Conservation (phyloP, 1,140 invertebrate species). For the Bemisia tabaci region DNA sequence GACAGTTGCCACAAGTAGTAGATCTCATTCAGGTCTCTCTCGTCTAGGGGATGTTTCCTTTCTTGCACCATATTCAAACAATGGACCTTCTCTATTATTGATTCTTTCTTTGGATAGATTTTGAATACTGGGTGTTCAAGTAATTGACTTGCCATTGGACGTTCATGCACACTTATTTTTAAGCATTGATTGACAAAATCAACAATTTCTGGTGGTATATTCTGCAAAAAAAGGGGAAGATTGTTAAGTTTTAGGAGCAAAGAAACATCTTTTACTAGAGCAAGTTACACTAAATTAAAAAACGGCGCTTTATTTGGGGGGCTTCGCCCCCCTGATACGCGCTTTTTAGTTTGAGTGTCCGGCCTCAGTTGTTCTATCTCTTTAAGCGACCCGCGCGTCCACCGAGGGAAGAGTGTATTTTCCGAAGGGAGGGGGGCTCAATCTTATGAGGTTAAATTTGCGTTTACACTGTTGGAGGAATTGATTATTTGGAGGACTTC, state of each 20-base stretch:
- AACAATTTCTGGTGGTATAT: slow-evolving; percentile 41
- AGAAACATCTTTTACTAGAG: slow-evolving; percentile 1
- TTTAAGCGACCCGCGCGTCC: no score
- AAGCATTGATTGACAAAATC: slow-evolving; percentile 53
- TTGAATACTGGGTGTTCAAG: slow-evolving; percentile 27
- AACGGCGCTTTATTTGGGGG: no score
- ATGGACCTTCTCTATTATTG: not conserved
- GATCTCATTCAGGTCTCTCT: slow-evolving; percentile 57
- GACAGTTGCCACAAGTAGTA: slow-evolving; percentile 93
- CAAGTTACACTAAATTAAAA: no score
- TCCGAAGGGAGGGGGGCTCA: no score
- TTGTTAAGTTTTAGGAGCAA: slow-evolving; percentile 11
- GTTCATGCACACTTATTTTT: slow-evolving; percentile 44
- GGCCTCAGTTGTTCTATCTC: no score
- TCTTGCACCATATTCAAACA: slow-evolving; percentile 2
- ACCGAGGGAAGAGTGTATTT: no score
- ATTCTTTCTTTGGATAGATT: not conserved
- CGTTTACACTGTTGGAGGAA: no score
- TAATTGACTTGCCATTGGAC: slow-evolving; percentile 46
- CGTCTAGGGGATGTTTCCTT: slow-evolving; percentile 30
- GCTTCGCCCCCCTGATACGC: no score
- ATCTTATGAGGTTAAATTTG: no score
- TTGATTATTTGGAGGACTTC: no score
- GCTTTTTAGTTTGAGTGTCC: no score
- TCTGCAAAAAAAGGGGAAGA: slow-evolving; percentile 33